Conservation (phyloP, 1,140 invertebrate genomes). For the Drosophila willistoni region DNA sequence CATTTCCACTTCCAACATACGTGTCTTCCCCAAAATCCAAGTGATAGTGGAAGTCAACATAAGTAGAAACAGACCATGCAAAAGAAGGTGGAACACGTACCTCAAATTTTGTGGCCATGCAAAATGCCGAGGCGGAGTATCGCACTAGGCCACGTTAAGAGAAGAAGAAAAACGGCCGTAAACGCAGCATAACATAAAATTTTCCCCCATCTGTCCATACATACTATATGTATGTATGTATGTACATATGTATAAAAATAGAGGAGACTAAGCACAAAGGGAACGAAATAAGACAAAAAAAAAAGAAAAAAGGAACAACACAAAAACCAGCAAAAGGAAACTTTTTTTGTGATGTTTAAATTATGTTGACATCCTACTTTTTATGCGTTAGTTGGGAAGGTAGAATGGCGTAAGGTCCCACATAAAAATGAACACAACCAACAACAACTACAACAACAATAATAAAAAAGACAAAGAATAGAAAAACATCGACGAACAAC, state of each 20-base stretch:
- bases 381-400: slow-evolving; percentile 31
- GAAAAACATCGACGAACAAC: slow-evolving; percentile 18
- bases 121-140: neutral
- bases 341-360: slow-evolving; percentile 67
- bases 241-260: slow-evolving; percentile 14
- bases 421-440: slow-evolving; percentile 27
- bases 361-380: slow-evolving; percentile 68
- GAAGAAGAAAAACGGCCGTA: slow-evolving; percentile 29
- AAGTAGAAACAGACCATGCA: slow-evolving; percentile 1
- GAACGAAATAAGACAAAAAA: slow-evolving; percentile 22
- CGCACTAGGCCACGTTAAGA: slow-evolving; percentile 19
- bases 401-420: slow-evolving; percentile 14
- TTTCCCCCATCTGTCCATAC: neutral
- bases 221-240: neutral
- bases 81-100: neutral
- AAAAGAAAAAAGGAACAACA: too few relatives aligned
- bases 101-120: slow-evolving; percentile 28
- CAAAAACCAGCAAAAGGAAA: slow-evolving; percentile 34
- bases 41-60: neutral
- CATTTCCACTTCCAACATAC: neutral
- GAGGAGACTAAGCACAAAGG: slow-evolving; percentile 15
- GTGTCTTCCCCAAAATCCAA: slow-evolving; percentile 8
- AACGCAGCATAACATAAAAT: slow-evolving; percentile 49
- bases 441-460: slow-evolving; percentile 7
- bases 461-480: slow-evolving; percentile 4